Evolutionary conservation across 2,888 invertebrate genomes (phyloP), one percentile per base, ranked within the genome.

Genomic region (Amphipyra berbera): DNA sequence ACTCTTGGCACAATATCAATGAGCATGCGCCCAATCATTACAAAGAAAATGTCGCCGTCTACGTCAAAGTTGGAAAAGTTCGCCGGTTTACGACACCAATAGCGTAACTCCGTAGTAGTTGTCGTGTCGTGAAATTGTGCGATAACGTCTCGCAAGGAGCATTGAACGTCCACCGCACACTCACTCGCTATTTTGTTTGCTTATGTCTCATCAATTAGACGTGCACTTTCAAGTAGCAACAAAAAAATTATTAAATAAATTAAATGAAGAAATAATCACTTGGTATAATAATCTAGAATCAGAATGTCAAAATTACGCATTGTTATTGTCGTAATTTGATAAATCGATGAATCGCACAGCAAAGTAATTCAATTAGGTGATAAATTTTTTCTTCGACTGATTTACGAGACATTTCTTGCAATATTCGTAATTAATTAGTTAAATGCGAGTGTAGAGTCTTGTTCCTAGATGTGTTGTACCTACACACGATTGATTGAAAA

Each of bases 1-100:
- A 52, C 71, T 76, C 73, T 82, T 82, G 83, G 82, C 84, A 85
- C 73, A 53, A 62, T 68, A 64, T 85, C 79, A 82, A 81, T 76
- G 77, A 76, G 68, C 68, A 76, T 60, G 72, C 70, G 69, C 56
- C 66, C 76, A 58, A 69, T 73, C 58, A 63, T 76, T 78, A 71
- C 65, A 68, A 74, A 74, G 70, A 66, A 73, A 76, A 78, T 64
- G 62, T 80, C 70, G 60, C 68, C 56, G 58, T 15, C 72, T 71
- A 68, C 72, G 68, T 73, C 65, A 72, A 76, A 78, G 55, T 73
- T 66, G 30, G 61, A 68, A 74, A 78, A 83, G 68, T 78, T 78
- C 61, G 30, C 54, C 53, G 57, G 40, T 78, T 78, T 76, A 73
- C 60, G 46, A 72, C 57, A 65, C 53, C 59, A 61, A 63, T 74